phyloP scores from a whole-genome alignment of 2,888 invertebrate species.

The Agrilus biguttatus region DNA sequence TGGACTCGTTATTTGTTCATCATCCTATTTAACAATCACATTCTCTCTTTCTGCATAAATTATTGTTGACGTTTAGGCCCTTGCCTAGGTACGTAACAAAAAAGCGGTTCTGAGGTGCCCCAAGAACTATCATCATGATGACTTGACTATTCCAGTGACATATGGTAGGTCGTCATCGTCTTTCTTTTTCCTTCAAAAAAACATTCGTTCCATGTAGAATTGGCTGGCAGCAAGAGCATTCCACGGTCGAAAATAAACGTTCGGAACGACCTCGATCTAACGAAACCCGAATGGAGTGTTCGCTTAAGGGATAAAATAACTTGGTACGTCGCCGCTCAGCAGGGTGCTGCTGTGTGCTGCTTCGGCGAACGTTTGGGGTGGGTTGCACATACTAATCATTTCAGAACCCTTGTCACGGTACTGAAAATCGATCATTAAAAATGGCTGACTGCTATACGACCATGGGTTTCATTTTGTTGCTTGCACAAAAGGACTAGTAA shows the following conservation, averaged over 20 bases:
- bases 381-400: conserved; percentile 23
- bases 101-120: too few species aligned
- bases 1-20: too few species aligned
- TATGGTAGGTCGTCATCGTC: conserved; percentile 10
- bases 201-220: conserved; percentile 5
- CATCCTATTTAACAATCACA: too few species aligned
- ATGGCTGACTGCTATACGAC: conserved; percentile 12
- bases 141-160: conserved; percentile 14
- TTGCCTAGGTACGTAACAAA: too few species aligned
- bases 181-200: conserved; percentile 5
- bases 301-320: conserved; percentile 10
- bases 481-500: conserved; percentile 4
- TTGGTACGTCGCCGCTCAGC: conserved; percentile 9
- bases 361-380: conserved; percentile 10
- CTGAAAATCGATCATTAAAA: conserved; percentile 24
- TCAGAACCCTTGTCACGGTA: conserved; percentile 23
- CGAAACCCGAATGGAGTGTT: conserved; percentile 10
- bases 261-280: conserved; percentile 7
- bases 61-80: too few species aligned
- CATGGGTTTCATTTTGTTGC: conserved; percentile 11
- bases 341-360: conserved; percentile 10
- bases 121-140: conserved; percentile 7
- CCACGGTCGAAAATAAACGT: conserved; percentile 14
- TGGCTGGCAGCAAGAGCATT: conserved; percentile 11
- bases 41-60: too few species aligned